These are phyloP conservation scores for Scaptomyza reducta DNA, from an alignment of 2,888 invertebrate species.

Conservation along the genomic window DNA sequence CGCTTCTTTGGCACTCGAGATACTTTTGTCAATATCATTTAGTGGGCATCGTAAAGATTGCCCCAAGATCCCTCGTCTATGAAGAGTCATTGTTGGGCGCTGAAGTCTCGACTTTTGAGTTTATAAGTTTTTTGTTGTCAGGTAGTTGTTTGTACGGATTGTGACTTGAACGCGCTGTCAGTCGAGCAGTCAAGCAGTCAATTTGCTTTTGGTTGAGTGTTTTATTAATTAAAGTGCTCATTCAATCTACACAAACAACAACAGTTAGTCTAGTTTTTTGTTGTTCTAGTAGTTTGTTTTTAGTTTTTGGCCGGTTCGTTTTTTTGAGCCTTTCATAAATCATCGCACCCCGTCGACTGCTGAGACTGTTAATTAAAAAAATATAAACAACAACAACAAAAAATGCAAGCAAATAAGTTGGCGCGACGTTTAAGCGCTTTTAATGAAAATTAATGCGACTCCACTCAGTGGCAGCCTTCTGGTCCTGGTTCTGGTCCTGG, in stretches of 20 bases:
- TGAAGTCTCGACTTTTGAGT: slow-evolving; percentile 49
- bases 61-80: slow-evolving; percentile 60
- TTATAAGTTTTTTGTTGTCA: slow-evolving; percentile 38
- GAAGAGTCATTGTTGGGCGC: slow-evolving; percentile 69
- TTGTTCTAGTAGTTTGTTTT: slow-evolving; percentile 26
- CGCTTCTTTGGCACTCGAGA: slow-evolving; percentile 59
- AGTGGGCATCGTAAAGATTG: slow-evolving; percentile 79
- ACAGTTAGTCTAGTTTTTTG: slow-evolving; percentile 25
- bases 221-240: slow-evolving; percentile 78
- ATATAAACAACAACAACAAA: slow-evolving; percentile 34
- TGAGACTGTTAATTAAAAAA: slow-evolving; percentile 71
- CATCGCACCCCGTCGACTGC: slow-evolving; percentile 52
- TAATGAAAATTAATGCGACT: slow-evolving; percentile 75
- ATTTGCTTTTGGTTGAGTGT: slow-evolving; percentile 74
- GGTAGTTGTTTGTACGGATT: slow-evolving; percentile 26
- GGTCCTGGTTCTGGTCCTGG: neutral
- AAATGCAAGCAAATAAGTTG: slow-evolving; percentile 69
- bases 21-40: slow-evolving; percentile 78
- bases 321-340: slow-evolving; percentile 62
- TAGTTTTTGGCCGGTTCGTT: slow-evolving; percentile 24
- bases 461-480: slow-evolving; percentile 12
- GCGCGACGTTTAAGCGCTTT: slow-evolving; percentile 72
- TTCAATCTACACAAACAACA: slow-evolving; percentile 6
- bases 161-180: slow-evolving; percentile 36
- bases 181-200: slow-evolving; percentile 59